Percentiles rank a stretch among this genome's conserved stretches.
Conservation (phyloP, 2,113 vertebrate genomes). For the Marcusenius ussheri region DNA sequence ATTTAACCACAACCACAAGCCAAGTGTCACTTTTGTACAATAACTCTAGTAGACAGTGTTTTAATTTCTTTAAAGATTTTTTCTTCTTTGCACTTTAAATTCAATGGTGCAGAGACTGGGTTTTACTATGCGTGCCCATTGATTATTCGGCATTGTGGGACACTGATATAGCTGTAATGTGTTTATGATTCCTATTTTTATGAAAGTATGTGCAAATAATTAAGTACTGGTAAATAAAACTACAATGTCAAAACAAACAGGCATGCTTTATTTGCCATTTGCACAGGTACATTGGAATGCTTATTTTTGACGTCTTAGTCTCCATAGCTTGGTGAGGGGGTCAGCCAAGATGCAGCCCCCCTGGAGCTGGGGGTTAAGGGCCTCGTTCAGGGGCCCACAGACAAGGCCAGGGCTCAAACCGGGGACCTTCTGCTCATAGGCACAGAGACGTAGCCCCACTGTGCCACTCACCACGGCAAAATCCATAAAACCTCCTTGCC, state of each 20-base stretch:
- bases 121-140: neutral
- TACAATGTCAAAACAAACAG: neutral
- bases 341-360: no score
- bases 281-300: neutral
- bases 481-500: neutral
- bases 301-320: no score
- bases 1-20: constrained; percentile 1
- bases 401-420: no score
- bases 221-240: neutral
- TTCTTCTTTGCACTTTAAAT: neutral
- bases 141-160: neutral
- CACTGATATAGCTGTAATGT: neutral
- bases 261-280: neutral
- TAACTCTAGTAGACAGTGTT: neutral
- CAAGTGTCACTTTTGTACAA: neutral
- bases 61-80: neutral
- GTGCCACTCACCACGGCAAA: neutral
- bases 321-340: no score
- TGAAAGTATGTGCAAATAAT: neutral
- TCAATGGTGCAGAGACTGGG: neutral
- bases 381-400: no score
- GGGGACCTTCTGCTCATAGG: no score
- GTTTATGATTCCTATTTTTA: neutral
- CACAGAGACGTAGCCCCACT: no score
- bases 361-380: no score